phyloP scores from a whole-genome alignment of 2,888 invertebrate species.

The Arctia plantaginis region DNA sequence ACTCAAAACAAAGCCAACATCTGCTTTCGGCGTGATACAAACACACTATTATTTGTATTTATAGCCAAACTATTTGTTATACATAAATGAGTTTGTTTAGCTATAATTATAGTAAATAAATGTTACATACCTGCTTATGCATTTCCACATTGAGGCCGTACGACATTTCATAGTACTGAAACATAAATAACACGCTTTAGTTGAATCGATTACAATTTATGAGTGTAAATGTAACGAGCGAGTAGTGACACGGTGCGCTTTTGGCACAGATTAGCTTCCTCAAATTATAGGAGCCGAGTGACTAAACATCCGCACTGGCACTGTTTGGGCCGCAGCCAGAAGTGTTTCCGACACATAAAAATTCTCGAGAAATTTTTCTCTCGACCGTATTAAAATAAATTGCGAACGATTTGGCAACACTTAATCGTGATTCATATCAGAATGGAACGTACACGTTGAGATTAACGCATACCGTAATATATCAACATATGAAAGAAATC shows the following conservation, averaged over 20 bases:
- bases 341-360: conserved; percentile 86
- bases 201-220: conserved; percentile 67
- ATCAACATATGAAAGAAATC: conserved; percentile 67
- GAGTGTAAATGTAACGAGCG: conserved; percentile 66
- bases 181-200: conserved; percentile 83
- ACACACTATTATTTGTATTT: conserved; percentile 42
- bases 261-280: conserved; percentile 83
- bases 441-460: conserved; percentile 77
- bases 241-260: conserved; percentile 75
- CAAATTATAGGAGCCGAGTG: conserved; percentile 82
- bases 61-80: conserved; percentile 22
- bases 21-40: conserved; percentile 60
- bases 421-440: conserved; percentile 85
- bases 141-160: conserved; percentile 99
- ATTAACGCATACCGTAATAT: conserved; percentile 81
- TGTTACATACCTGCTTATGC: conserved; percentile 95
- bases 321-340: conserved; percentile 81
- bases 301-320: conserved; percentile 84
- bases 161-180: conserved; percentile 99
- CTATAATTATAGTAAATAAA: conserved; percentile 25
- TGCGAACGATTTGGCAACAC: conserved; percentile 86
- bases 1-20: conserved; percentile 48
- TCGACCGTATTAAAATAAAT: conserved; percentile 86
- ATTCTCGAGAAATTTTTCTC: conserved; percentile 83
- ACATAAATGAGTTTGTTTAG: background rate